Evolutionary conservation across 2,888 invertebrate genomes (phyloP), one percentile per base, ranked within the genome.

Genomic region (Eupithecia inturbata): DNA sequence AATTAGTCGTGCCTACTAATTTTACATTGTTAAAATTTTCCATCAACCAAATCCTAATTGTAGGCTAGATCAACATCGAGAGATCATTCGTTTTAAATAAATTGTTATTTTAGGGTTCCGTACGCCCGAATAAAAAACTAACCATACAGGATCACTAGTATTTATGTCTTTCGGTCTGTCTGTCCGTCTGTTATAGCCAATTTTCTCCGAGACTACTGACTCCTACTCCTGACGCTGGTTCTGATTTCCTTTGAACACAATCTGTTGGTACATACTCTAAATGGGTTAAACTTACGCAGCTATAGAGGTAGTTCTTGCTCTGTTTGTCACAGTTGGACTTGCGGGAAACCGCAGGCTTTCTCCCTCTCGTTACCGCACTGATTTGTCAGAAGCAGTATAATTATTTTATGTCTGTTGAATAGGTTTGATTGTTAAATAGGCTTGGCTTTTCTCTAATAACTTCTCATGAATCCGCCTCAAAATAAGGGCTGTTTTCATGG

Each of bases 291-390:
- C 39, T 39, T 39, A 39, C 12, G 14, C 36, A 19, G 3, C 60
- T 22, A 39, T n/a, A n/a, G n/a, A n/a, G n/a, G n/a, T n/a, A n/a
- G 41, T 71, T 71, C 19, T 68, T 68, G 74, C 68, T 71, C 71
- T 71, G 41, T 63, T 68, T 71, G 45, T 28, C 68, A 63, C 63
- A 41, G 67, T 31, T 73, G 68, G 36, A 36, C 66, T 39, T 66
- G 66, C 39, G 71, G 71, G 63, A 36, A 41, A 72, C 72, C 70
- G 64, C 68, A 41, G 45, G 57, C 71, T 71, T 74, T 74, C 71
- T 66, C 71, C 68, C 74, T 63, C 19, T 33, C 67, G 10, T 62
- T 16, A 64, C 36, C 53, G 22, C 49, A 75, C 73, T 70, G 67
- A 70, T 62, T 45, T 26, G 57, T 57, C 26, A 57, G 57, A 14